Conservation (phyloP, 1,140 invertebrate genomes). For the Lordiphosa clarofinis region DNA sequence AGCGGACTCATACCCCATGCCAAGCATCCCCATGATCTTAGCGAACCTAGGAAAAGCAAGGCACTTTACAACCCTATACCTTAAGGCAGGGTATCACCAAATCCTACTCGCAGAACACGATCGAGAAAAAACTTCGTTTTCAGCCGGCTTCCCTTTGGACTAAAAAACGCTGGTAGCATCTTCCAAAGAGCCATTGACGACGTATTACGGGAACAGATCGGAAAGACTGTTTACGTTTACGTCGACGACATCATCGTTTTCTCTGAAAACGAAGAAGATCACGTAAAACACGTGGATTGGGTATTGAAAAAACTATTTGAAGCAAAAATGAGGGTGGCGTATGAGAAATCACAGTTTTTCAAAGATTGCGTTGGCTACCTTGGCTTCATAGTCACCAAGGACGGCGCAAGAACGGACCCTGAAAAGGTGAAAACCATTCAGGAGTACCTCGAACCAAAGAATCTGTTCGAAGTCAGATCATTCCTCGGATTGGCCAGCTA, state of each 20-base stretch:
- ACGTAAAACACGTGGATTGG: no score
- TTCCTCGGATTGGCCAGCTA: no score
- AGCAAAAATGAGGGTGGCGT: no score
- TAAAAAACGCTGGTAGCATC: conserved; percentile 11
- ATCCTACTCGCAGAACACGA: conserved; percentile 3
- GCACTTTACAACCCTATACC: not conserved
- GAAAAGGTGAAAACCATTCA: conserved; percentile 9
- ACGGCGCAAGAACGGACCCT: conserved; percentile 1
- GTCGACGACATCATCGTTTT: no score
- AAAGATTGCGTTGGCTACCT: conserved; percentile 1
- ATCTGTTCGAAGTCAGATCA: no score
- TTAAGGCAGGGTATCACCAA: conserved; percentile 9
- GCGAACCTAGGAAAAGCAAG: conserved; percentile 9
- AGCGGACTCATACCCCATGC: conserved; percentile 7
- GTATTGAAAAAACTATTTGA: no score
- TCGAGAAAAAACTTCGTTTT: conserved; percentile 7
- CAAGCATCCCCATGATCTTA: conserved; percentile 10
- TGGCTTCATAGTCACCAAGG: not conserved
- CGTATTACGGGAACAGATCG: not conserved
- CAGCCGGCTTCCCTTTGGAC: conserved; percentile 8
- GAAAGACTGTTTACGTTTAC: no score
- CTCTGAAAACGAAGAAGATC: no score
- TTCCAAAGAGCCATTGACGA: not conserved
- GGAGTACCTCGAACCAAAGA: not conserved
- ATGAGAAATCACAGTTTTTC: not conserved